phyloP scores from a whole-genome alignment of 2,797 vertebrate genomes.

The Thalassophryne amazonica region DNA sequence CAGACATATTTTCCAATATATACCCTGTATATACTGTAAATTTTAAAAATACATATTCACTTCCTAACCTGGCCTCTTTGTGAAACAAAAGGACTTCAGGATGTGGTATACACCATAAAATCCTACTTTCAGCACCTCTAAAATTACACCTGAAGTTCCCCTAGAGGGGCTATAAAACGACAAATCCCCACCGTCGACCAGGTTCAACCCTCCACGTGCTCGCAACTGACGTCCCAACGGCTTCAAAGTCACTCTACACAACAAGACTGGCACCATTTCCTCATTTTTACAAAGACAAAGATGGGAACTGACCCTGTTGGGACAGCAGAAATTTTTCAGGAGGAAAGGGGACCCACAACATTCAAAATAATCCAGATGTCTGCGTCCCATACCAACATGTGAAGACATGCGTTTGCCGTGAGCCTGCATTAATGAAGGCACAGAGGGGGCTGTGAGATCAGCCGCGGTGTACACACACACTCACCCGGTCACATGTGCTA shows the following conservation, averaged over 20 bases:
- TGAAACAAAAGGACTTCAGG: slow-evolving; percentile 37
- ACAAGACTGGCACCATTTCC: slow-evolving; percentile 49
- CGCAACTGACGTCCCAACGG: slow-evolving; percentile 41
- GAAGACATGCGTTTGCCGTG: slow-evolving; percentile 54
- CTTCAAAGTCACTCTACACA: slow-evolving; percentile 66
- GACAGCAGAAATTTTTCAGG: slow-evolving; percentile 19
- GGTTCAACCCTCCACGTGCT: slow-evolving; percentile 58
- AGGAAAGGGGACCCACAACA: slow-evolving; percentile 28
- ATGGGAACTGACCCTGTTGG: slow-evolving; percentile 12
- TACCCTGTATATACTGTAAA: too few relatives aligned
- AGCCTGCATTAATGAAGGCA: slow-evolving; percentile 73
- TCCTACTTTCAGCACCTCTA: slow-evolving; percentile 69
- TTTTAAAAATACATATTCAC: neutral
- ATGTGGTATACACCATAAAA: slow-evolving; percentile 54
- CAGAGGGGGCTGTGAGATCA: slow-evolving; percentile 45
- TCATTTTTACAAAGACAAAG: slow-evolving; percentile 11
- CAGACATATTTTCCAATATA: too few relatives aligned
- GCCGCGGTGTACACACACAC: slow-evolving; percentile 44
- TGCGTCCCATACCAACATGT: slow-evolving; percentile 44
- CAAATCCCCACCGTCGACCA: slow-evolving; percentile 69
- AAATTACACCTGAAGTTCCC: slow-evolving; percentile 65
- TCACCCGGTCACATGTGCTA: slow-evolving; percentile 73
- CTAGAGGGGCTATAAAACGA: slow-evolving; percentile 66
- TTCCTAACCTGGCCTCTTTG: slow-evolving; percentile 8
- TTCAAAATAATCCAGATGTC: slow-evolving; percentile 63